These are phyloP conservation scores for Latrodectus elegans DNA, from an alignment of 2,888 invertebrate species.

Conservation along the genomic window DNA sequence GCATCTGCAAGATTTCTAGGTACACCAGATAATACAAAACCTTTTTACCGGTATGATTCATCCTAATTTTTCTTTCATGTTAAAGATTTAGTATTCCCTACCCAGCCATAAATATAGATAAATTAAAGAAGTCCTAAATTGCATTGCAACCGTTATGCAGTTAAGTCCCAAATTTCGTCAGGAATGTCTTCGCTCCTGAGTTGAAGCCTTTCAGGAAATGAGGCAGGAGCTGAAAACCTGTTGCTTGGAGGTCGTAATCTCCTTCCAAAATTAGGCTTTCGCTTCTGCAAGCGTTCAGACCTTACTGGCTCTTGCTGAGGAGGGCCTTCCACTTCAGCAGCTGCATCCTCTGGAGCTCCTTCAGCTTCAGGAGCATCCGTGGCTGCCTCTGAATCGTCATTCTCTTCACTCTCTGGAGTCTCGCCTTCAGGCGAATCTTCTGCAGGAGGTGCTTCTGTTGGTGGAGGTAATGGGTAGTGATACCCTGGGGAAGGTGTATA, in stretches of 20 bases:
- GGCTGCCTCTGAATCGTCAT: background rate
- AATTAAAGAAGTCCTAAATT: background rate
- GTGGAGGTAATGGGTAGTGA: slow-evolving; percentile 52
- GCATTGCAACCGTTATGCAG: background rate
- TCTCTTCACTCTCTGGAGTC: background rate
- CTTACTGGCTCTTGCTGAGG: background rate
- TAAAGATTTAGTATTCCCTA: too few relatives aligned
- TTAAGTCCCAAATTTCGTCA: slow-evolving; percentile 56
- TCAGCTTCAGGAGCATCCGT: slow-evolving; percentile 22
- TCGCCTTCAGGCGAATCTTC: background rate
- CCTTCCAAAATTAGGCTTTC: slow-evolving; percentile 43
- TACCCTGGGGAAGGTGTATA: slow-evolving; percentile 55
- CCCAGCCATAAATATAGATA: background rate
- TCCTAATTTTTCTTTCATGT: too few relatives aligned
- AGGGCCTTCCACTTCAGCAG: slow-evolving; percentile 20
- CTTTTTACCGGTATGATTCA: too few relatives aligned
- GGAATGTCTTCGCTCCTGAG: slow-evolving; percentile 23
- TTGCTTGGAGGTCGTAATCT: slow-evolving; percentile 33
- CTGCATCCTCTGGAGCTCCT: slow-evolving; percentile 15
- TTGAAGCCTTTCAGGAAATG: slow-evolving; percentile 13
- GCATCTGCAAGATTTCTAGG: background rate
- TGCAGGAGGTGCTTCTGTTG: slow-evolving; percentile 30
- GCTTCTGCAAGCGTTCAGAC: slow-evolving; percentile 13
- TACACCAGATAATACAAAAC: background rate
- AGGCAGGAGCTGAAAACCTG: background rate